A percentile compares a stretch with the other conserved stretches of the same genome.
phyloP scores from a whole-genome alignment of 2,888 invertebrate species.

The Eristalis tenax region DNA sequence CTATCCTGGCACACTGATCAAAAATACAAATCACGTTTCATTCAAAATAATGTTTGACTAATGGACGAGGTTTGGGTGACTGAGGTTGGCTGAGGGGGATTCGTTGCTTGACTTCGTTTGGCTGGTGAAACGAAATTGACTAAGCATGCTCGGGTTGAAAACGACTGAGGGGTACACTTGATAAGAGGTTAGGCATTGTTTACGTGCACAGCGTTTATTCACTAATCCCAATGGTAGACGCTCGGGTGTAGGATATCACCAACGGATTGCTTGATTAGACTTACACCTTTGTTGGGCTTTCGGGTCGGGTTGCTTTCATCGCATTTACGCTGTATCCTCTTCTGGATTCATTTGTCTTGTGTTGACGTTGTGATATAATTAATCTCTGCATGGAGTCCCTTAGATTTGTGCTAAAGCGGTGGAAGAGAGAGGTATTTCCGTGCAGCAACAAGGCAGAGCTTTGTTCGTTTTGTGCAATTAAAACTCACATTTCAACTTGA shows the following conservation, averaged over 20 bases:
- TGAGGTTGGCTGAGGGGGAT: background rate
- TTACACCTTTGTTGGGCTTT: background rate
- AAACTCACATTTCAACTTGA: too few relatives aligned
- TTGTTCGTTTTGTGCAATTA: too few relatives aligned
- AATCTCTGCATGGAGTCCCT: too few relatives aligned
- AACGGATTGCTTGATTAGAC: background rate
- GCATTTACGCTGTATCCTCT: background rate
- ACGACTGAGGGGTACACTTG: background rate
- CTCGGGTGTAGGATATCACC: constrained; percentile 1
- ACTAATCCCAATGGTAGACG: constrained; percentile 13
- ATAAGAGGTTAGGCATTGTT: constrained; percentile 8
- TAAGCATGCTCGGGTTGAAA: constrained; percentile 4
- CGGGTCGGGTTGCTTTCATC: background rate
- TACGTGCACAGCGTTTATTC: constrained; percentile 41
- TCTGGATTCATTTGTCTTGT: background rate
- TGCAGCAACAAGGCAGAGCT: too few relatives aligned
- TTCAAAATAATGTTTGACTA: constrained; percentile 63
- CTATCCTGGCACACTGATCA: constrained; percentile 59
- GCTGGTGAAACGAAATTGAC: constrained; percentile 11
- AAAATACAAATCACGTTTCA: constrained; percentile 66
- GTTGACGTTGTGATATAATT: too few relatives aligned
- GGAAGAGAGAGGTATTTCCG: too few relatives aligned
- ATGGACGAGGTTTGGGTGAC: constrained; percentile 28
- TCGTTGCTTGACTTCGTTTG: background rate
- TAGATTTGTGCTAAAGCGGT: too few relatives aligned